Evolutionary conservation across 2,113 vertebrate species (phyloP).

Genomic region (Strix uralensis): DNA sequence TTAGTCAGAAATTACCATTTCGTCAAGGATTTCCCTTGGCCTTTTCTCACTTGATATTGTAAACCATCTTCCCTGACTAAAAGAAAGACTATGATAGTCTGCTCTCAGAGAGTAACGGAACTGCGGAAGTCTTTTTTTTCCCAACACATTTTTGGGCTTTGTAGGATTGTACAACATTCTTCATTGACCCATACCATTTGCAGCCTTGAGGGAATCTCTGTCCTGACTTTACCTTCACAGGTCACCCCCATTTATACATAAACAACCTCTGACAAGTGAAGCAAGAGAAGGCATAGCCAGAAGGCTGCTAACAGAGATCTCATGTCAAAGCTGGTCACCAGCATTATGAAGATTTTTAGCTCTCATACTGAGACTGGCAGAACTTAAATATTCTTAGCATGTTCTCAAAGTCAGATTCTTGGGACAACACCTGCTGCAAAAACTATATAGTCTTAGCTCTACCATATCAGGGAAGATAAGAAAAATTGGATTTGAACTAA

Average conservation of each 20-base stretch:
- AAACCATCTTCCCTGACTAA: not conserved
- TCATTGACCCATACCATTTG: not conserved
- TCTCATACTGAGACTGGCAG: not conserved
- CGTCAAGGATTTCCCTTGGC: not conserved
- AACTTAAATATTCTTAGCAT: not conserved
- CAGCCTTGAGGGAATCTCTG: not conserved
- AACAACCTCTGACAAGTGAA: not conserved
- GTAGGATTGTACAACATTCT: not conserved
- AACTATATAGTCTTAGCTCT: not conserved
- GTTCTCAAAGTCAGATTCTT: not conserved
- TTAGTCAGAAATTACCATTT: not conserved
- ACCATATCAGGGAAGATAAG: not conserved
- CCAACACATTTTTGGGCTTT: not conserved
- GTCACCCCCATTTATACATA: not conserved
- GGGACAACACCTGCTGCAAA: not conserved
- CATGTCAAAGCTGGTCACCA: not conserved
- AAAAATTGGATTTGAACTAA: not conserved
- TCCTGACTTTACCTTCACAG: not conserved
- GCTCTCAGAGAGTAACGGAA: not conserved
- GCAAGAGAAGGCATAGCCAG: not conserved
- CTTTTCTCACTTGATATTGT: not conserved
- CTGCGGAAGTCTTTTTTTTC: not conserved
- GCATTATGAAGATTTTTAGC: not conserved
- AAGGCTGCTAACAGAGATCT: not conserved
- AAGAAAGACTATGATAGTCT: not conserved